These are phyloP conservation scores for Coelopa pilipes DNA, from an alignment of 2,888 invertebrate species.

Conservation along the genomic window DNA sequence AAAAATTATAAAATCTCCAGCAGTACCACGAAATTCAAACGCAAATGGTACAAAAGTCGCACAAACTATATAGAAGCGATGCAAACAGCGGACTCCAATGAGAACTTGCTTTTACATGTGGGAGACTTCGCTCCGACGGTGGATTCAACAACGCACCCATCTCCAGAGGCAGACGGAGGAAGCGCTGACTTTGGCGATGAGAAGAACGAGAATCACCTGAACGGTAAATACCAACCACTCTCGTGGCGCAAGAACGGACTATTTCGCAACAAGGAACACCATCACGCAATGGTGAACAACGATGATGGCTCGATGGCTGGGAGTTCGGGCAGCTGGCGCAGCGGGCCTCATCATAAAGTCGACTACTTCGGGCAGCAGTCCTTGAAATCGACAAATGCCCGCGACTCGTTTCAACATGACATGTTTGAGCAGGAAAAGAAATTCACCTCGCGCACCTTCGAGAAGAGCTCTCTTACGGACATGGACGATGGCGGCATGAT, in stretches of 20 bases:
- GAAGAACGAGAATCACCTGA: constrained; percentile 30
- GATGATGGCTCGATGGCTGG: neutral
- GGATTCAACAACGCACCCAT: constrained; percentile 5
- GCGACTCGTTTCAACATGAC: neutral
- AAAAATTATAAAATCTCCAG: neutral
- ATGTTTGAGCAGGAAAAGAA: constrained; percentile 16
- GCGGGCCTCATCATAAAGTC: neutral
- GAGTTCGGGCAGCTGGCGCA: constrained; percentile 21
- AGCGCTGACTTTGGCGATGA: constrained; percentile 2
- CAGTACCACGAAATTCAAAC: neutral
- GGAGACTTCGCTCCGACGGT: neutral
- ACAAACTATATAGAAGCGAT: constrained; percentile 36
- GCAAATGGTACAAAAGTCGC: constrained; percentile 19
- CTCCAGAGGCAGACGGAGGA: neutral
- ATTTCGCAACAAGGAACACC: constrained; percentile 11
- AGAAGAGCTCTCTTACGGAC: constrained; percentile 5
- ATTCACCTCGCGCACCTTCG: constrained; percentile 28
- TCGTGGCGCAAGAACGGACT: constrained; percentile 34
- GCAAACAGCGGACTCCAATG: constrained; percentile 44
- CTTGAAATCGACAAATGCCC: neutral
- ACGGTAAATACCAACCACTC: constrained; percentile 7
- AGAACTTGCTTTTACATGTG: constrained; percentile 40
- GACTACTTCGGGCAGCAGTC: neutral
- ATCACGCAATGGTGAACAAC: neutral
- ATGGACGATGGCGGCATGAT: neutral